These are phyloP conservation scores for Coturnix japonica DNA, from an alignment of 2,113 vertebrate species.

Conservation along the genomic window DNA sequence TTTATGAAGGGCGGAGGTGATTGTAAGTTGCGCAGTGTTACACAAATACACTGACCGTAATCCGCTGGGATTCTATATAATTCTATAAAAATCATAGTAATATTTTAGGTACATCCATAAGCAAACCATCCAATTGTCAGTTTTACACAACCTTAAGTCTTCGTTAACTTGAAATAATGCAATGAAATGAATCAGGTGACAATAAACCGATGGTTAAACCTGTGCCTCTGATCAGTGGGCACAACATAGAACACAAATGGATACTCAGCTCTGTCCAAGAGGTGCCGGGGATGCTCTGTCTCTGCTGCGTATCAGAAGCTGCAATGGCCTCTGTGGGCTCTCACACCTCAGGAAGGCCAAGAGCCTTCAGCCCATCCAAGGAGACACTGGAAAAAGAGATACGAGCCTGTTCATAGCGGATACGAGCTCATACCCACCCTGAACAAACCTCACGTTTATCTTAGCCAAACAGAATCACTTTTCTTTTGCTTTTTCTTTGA, in stretches of 20 bases:
- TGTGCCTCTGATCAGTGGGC: background rate
- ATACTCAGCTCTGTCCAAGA: background rate
- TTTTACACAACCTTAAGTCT: background rate
- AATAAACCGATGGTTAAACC: background rate
- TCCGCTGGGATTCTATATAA: background rate
- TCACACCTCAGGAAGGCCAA: background rate
- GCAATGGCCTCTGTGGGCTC: background rate
- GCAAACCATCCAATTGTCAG: background rate
- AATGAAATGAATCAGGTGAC: background rate
- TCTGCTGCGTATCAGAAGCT: background rate
- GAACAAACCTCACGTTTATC: background rate
- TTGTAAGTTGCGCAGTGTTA: background rate
- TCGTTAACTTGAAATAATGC: background rate
- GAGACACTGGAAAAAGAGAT: background rate
- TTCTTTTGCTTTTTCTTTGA: background rate
- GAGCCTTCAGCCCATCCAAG: background rate
- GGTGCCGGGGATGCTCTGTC: background rate
- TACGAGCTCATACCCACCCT: background rate
- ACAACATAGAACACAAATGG: background rate
- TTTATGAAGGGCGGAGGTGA: background rate
- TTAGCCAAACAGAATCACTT: background rate
- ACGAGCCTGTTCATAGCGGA: background rate
- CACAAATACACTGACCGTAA: background rate
- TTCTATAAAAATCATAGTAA: background rate
- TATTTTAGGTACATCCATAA: background rate